These are phyloP conservation scores for Gorsachius goisagi DNA, from an alignment of 2,113 vertebrate species.

Conservation along the genomic window DNA sequence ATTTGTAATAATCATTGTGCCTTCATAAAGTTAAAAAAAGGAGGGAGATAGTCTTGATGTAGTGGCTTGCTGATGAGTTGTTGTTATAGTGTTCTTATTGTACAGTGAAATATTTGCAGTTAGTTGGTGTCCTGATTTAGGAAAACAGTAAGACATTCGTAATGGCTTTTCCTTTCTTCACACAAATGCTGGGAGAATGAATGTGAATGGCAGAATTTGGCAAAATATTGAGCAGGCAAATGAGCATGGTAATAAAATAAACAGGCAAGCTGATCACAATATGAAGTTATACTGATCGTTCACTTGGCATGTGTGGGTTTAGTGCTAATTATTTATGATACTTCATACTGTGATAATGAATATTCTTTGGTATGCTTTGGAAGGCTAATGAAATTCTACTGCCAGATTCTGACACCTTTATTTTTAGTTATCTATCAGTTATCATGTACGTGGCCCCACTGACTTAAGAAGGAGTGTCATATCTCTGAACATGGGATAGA, in stretches of 20 bases:
- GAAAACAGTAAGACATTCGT: background rate
- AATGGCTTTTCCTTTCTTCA: background rate
- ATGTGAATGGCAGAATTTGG: background rate
- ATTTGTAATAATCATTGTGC: background rate
- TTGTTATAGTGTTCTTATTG: background rate
- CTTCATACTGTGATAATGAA: conserved; percentile 18
- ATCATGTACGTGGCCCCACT: background rate
- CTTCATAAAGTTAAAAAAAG: background rate
- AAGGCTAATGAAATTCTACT: conserved; percentile 6
- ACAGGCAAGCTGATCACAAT: background rate
- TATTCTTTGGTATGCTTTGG: background rate
- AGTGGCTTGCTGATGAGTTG: background rate
- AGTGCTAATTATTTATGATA: conserved; percentile 32
- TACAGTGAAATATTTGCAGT: background rate
- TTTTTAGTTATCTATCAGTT: background rate
- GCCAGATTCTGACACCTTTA: conserved; percentile 23
- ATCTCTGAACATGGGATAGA: background rate
- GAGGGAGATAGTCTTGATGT: background rate
- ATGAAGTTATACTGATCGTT: background rate
- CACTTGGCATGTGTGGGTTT: background rate
- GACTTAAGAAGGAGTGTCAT: background rate
- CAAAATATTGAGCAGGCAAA: conserved; percentile 16
- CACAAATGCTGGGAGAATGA: background rate
- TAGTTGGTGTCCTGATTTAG: background rate
- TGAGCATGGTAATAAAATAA: background rate